A percentile compares a stretch with the other conserved stretches of the same genome.
Conservation (phyloP, 1,140 invertebrate genomes). For the Atta texana region DNA sequence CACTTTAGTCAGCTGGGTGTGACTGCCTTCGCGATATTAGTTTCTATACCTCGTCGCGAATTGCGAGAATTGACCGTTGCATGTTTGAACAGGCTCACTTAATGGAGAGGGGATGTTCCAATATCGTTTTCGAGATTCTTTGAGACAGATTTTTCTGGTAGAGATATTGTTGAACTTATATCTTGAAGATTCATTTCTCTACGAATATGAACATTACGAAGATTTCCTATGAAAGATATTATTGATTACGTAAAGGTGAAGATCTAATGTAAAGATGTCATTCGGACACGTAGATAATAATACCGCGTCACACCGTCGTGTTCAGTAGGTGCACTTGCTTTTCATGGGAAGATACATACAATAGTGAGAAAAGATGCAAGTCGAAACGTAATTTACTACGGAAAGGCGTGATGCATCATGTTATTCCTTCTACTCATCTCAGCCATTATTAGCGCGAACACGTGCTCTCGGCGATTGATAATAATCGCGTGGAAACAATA, state of each 20-base stretch:
- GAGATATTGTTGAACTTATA: background rate
- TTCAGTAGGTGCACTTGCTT: slow-evolving; percentile 55
- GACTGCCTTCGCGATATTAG: slow-evolving; percentile 60
- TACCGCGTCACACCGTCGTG: background rate
- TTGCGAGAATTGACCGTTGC: slow-evolving; percentile 31
- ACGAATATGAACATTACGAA: background rate
- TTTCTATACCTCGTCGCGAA: slow-evolving; percentile 8
- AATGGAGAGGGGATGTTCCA: background rate
- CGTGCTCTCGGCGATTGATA: slow-evolving; percentile 53
- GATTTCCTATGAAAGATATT: background rate
- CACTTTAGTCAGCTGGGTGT: slow-evolving; percentile 70
- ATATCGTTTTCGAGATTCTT: background rate
- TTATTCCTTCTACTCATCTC: slow-evolving; percentile 5
- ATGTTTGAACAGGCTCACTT: background rate
- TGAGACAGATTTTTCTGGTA: background rate
- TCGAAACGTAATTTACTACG: slow-evolving; percentile 25
- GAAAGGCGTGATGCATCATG: slow-evolving; percentile 44
- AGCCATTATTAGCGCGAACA: slow-evolving; percentile 31
- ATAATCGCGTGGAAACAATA: slow-evolving; percentile 35
- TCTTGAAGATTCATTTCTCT: background rate
- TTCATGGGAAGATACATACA: slow-evolving; percentile 55
- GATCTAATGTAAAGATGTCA: slow-evolving; percentile 27
- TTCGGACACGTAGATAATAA: slow-evolving; percentile 37
- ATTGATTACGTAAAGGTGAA: slow-evolving; percentile 45
- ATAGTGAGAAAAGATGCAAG: slow-evolving; percentile 60